phyloP scores from a whole-genome alignment of 2,888 invertebrate genomes.

The Lasioglossum calceatum region DNA sequence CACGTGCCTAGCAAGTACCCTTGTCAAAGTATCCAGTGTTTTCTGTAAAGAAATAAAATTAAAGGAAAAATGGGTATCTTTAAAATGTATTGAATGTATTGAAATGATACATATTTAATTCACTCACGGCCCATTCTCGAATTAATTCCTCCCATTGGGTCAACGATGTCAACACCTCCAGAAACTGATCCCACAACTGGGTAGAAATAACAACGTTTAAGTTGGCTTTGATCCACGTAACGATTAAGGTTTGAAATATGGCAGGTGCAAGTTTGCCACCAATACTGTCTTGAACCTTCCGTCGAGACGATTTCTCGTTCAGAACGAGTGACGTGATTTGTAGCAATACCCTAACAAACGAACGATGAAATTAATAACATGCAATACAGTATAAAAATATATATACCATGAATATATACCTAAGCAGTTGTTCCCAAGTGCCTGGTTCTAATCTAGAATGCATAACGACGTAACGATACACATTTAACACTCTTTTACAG shows the following conservation, averaged over 20 bases:
- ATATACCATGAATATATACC: conserved; percentile 69
- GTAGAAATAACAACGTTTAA: conserved; percentile 95
- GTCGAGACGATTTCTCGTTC: conserved; percentile 91
- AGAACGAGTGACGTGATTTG: conserved; percentile 96
- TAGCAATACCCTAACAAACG: conserved; percentile 88
- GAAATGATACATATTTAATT: not conserved
- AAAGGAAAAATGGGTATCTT: not conserved
- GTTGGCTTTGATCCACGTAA: conserved; percentile 99
- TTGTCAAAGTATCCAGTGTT: conserved; percentile 98
- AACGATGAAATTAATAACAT: not conserved
- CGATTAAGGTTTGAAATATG: conserved; percentile 96
- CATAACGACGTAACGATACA: conserved; percentile 98
- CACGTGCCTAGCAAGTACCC: conserved; percentile 97
- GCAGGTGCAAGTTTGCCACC: conserved; percentile 94
- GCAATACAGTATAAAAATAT: too few relatives aligned
- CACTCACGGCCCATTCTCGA: conserved; percentile 96
- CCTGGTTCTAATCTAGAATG: conserved; percentile 96
- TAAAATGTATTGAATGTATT: not conserved
- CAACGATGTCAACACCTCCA: conserved; percentile 93
- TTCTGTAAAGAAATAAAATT: conserved; percentile 86
- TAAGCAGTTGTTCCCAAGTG: conserved; percentile 90
- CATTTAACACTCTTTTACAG: conserved; percentile 97
- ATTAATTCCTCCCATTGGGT: conserved; percentile 98
- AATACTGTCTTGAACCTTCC: conserved; percentile 88
- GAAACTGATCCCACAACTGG: conserved; percentile 97